Base-by-base conservation (phyloP, 2,888 invertebrate species). In the Eilema depressum region DNA sequence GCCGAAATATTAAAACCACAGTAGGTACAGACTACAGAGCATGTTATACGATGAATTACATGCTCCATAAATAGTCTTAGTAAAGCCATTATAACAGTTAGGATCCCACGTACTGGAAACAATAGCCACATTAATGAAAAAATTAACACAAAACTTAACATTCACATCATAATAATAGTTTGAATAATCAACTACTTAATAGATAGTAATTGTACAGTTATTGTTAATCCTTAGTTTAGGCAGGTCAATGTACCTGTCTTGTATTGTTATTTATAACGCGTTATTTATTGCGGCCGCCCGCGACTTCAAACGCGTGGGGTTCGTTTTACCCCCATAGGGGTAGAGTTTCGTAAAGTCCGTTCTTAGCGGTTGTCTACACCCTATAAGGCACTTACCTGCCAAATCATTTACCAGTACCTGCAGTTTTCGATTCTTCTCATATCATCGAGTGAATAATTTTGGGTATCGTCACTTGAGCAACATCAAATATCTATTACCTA, bases 401-500 rank as follows among this genome's bases (percentile, higher is more conserved):
- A n/a, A n/a, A n/a, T n/a, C 4, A 47, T 17, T 20, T 14, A 0
- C 3, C 17, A 20, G 20, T 8, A n/a, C 53, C n/a, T 10, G 10
- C n/a, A n/a, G 53, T 20, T 53, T 53, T 53, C 7, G 10, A 53
- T 53, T 53, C 53, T 53, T 20, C n/a, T 7, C 25, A 37, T 17
- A 23, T 23, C 37, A 37, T 5, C 23, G 12, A n/a, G 17, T 62
- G 28, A 47, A 65, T 28, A 53, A 37, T 63, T 56, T 56, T 68
- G 71, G 65, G 65, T 68, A 71, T 65, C 30, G 37, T 30, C 60
- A 57, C 37, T 68, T 68, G 26, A 17, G 28, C 53, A 64, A 68
- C 61, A 60, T 67, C 66, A 80, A 71, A 75, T n/a, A n/a, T 70
- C 72, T 66, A 75, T 61, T 61, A 60, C 37, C 47, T 47, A 47